A percentile compares a stretch with the other conserved stretches of the same genome.
phyloP scores from a whole-genome alignment of 1,140 invertebrate genomes.

The Sinella curviseta region DNA sequence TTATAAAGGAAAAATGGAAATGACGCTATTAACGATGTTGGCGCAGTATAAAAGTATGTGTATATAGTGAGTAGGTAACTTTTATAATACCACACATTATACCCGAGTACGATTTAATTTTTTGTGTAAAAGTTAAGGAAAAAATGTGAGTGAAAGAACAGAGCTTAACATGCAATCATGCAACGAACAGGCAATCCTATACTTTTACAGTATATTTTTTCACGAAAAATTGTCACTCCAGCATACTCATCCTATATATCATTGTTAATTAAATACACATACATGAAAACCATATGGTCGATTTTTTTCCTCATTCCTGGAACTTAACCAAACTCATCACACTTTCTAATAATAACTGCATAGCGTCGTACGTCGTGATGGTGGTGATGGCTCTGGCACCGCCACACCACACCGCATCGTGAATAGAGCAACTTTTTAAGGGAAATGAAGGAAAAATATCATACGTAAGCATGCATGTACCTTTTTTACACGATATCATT shows the following conservation, averaged over 20 bases:
- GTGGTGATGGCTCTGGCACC: too few species aligned
- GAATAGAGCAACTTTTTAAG: too few species aligned
- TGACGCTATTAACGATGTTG: neutral
- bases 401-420: too few species aligned
- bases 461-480: too few species aligned
- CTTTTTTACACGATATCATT: neutral
- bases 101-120: too few species aligned
- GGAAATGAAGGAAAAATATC: too few species aligned
- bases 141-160: too few species aligned
- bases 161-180: neutral
- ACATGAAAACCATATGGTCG: conserved; percentile 10
- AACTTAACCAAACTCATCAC: conserved; percentile 25
- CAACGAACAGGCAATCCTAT: neutral
- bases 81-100: too few species aligned
- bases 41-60: neutral
- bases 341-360: conserved; percentile 8
- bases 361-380: too few species aligned
- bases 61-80: neutral
- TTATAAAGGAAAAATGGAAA: conserved; percentile 11
- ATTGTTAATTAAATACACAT: conserved; percentile 18
- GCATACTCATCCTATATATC: conserved; percentile 15
- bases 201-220: too few species aligned
- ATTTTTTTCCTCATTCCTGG: conserved; percentile 24
- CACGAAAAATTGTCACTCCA: conserved; percentile 14
- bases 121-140: too few species aligned